Conservation (phyloP, 2,888 invertebrate species). For the Pseudanteris insignis region DNA sequence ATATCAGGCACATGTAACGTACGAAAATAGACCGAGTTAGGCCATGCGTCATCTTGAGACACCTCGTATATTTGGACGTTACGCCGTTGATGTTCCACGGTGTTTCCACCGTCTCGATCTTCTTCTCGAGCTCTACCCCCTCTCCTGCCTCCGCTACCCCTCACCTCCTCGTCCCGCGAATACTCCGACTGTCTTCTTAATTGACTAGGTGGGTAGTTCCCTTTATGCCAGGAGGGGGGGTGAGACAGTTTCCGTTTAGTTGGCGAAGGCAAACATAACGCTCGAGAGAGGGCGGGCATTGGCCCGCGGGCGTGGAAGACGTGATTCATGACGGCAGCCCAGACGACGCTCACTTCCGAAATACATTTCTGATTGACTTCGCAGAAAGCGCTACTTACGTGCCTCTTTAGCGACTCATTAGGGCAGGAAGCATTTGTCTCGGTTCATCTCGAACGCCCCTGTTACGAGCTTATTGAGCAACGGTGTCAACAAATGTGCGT, state of each 20-base stretch:
- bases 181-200: constrained; percentile 65
- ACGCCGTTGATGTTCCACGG: constrained; percentile 49
- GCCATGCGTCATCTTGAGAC: constrained; percentile 60
- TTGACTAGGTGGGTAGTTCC: constrained; percentile 61
- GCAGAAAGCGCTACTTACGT: constrained; percentile 15
- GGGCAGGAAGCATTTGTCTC: constrained; percentile 39
- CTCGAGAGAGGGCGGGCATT: constrained; percentile 25
- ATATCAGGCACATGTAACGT: constrained; percentile 62
- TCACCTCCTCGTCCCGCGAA: too few species aligned
- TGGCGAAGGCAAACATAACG: constrained; percentile 12
- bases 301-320: constrained; percentile 36
- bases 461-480: constrained; percentile 22
- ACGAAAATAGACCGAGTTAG: constrained; percentile 59
- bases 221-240: too few species aligned
- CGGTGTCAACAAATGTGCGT: constrained; percentile 32
- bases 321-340: constrained; percentile 38
- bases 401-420: constrained; percentile 39
- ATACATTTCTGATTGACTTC: constrained; percentile 33
- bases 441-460: constrained; percentile 18
- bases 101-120: constrained; percentile 36
- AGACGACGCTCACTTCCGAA: constrained; percentile 24
- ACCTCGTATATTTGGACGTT: constrained; percentile 49
- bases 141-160: too few species aligned
- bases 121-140: too few species aligned
- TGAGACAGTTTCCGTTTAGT: neutral